phyloP scores from a whole-genome alignment of 1,140 invertebrate genomes.

The Procambarus virginalis region DNA sequence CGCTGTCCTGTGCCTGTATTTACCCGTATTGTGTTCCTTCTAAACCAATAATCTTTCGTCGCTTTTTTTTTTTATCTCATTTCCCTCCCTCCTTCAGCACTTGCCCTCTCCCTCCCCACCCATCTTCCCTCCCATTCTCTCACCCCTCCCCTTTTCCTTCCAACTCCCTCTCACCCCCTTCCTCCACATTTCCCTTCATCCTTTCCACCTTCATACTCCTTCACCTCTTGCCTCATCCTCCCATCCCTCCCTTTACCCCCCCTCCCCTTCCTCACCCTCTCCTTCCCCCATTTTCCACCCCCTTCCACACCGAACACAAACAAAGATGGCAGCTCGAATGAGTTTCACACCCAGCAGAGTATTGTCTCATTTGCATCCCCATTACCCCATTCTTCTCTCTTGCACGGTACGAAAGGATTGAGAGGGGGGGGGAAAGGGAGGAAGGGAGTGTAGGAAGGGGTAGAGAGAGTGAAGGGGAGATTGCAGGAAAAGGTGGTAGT shows the following conservation, averaged over 20 bases:
- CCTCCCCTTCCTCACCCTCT: not conserved
- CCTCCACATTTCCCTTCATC: too few species aligned
- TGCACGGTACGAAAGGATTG: not conserved
- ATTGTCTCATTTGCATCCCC: not conserved
- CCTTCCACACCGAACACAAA: not conserved
- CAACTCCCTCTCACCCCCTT: too few species aligned
- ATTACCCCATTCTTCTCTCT: not conserved
- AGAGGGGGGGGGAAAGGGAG: not conserved
- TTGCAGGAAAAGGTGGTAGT: not conserved
- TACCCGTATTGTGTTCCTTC: too few species aligned
- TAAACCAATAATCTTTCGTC: too few species aligned
- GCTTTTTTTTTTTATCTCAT: too few species aligned
- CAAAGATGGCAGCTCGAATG: not conserved
- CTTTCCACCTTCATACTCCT: too few species aligned
- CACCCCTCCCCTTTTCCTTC: too few species aligned
- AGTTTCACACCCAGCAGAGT: constrained; percentile 1
- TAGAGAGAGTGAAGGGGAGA: not conserved
- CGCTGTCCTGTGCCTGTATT: too few species aligned
- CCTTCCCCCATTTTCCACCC: not conserved
- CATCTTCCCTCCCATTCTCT: constrained; percentile 12
- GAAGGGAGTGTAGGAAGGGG: not conserved
- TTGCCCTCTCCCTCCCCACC: not conserved
- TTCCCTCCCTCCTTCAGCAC: too few species aligned
- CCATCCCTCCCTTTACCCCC: not conserved
- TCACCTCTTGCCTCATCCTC: too few species aligned